phyloP scores from a whole-genome alignment of 2,797 vertebrate genomes.

The Schizopygopsis malacanthus region DNA sequence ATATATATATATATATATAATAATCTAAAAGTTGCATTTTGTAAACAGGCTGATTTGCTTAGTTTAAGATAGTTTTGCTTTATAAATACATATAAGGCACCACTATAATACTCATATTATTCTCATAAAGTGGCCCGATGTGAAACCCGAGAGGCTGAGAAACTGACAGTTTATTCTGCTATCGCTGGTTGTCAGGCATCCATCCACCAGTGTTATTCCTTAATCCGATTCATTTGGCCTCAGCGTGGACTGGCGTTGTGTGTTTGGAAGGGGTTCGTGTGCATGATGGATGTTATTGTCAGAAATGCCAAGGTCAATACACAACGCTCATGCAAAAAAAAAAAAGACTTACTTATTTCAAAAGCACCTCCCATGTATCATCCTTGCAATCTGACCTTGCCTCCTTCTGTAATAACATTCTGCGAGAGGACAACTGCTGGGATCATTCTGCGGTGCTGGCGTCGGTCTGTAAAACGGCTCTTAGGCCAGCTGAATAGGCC shows the following conservation, averaged over 20 bases:
- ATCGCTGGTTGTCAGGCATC: conserved; percentile 85
- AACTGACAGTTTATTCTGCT: conserved; percentile 82
- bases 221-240: conserved; percentile 91
- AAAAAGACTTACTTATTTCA: conserved; percentile 84
- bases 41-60: background rate
- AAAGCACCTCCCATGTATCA: conserved; percentile 92
- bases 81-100: background rate
- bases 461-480: conserved; percentile 86
- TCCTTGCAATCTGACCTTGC: conserved; percentile 90
- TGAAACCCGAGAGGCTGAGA: conserved; percentile 78
- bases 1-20: no score
- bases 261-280: conserved; percentile 89
- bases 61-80: background rate
- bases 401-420: conserved; percentile 94
- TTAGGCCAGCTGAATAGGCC: conserved; percentile 77
- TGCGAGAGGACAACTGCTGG: conserved; percentile 88
- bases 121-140: conserved; percentile 61
- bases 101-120: background rate
- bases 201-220: conserved; percentile 90
- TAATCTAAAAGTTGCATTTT: background rate
- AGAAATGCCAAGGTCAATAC: conserved; percentile 97
- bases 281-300: conserved; percentile 97
- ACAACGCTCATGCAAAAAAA: conserved; percentile 81
- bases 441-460: conserved; percentile 83
- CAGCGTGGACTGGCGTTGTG: conserved; percentile 82